phyloP scores from a whole-genome alignment of 2,888 invertebrate genomes.

The Pseudococcus longispinus region DNA sequence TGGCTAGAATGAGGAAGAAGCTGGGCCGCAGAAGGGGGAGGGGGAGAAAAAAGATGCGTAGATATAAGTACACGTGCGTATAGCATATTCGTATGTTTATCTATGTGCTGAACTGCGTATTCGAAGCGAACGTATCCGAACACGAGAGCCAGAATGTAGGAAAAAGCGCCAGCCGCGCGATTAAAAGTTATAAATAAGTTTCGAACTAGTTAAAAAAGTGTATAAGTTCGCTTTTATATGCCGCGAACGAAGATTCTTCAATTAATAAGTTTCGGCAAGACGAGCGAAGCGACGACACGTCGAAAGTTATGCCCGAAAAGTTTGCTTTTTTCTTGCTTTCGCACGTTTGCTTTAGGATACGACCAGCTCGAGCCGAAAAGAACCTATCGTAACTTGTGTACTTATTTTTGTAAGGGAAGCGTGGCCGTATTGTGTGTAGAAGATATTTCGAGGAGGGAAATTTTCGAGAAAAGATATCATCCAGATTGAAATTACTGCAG shows the following conservation, averaged over 20 bases:
- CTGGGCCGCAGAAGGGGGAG: neutral
- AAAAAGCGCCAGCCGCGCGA: slow-evolving; percentile 24
- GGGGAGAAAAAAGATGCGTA: neutral
- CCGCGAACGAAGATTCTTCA: neutral
- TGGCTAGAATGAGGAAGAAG: neutral
- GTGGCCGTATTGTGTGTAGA: too few species aligned
- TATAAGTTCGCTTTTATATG: slow-evolving; percentile 9
- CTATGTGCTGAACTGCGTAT: neutral
- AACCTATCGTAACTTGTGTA: neutral
- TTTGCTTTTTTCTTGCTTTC: neutral
- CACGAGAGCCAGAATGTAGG: slow-evolving; percentile 10
- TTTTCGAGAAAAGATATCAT: neutral
- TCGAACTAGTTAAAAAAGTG: slow-evolving; percentile 10
- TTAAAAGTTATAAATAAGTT: slow-evolving; percentile 33
- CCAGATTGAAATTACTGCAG: neutral
- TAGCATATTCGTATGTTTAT: neutral
- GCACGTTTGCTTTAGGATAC: neutral
- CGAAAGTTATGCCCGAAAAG: neutral
- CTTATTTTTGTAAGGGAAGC: neutral
- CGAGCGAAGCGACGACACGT: neutral
- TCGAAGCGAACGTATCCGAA: neutral
- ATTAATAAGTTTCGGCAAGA: neutral
- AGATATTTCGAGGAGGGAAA: neutral
- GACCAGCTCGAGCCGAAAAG: neutral
- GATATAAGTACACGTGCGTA: neutral